Evolutionary conservation across 2,113 vertebrate genomes (phyloP).

Genomic region (Bos indicus): DNA sequence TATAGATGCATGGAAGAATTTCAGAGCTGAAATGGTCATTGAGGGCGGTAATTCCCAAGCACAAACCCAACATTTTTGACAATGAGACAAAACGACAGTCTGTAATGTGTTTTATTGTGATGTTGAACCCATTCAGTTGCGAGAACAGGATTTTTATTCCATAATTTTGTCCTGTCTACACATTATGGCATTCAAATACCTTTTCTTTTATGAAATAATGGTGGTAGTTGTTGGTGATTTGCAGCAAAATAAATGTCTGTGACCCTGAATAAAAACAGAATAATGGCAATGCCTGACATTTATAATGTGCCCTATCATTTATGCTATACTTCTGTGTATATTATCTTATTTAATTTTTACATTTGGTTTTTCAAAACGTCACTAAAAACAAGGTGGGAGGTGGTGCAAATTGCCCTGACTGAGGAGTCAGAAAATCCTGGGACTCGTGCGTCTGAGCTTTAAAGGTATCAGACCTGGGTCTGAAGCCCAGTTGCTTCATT

Average conservation of each 20-base stretch:
- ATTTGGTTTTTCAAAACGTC: neutral
- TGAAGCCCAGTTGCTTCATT: neutral
- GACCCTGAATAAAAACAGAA: neutral
- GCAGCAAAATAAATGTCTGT: neutral
- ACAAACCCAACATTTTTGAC: neutral
- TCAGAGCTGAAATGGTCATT: neutral
- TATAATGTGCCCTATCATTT: neutral
- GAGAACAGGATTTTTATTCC: neutral
- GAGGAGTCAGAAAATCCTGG: neutral
- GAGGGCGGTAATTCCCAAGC: neutral
- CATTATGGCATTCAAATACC: neutral
- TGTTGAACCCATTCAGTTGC: neutral
- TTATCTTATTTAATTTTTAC: neutral
- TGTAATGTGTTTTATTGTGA: neutral
- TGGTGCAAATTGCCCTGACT: neutral
- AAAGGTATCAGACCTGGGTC: neutral
- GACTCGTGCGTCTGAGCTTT: neutral
- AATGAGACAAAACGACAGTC: neutral
- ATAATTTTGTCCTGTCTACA: neutral
- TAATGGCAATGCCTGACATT: neutral
- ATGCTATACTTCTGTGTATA: fast-evolving
- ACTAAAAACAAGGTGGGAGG: neutral
- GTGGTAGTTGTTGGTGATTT: neutral
- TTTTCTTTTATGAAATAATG: neutral
- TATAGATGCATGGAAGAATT: neutral